phyloP scores from a whole-genome alignment of 2,797 vertebrate genomes.

The Oreortyx pictus region DNA sequence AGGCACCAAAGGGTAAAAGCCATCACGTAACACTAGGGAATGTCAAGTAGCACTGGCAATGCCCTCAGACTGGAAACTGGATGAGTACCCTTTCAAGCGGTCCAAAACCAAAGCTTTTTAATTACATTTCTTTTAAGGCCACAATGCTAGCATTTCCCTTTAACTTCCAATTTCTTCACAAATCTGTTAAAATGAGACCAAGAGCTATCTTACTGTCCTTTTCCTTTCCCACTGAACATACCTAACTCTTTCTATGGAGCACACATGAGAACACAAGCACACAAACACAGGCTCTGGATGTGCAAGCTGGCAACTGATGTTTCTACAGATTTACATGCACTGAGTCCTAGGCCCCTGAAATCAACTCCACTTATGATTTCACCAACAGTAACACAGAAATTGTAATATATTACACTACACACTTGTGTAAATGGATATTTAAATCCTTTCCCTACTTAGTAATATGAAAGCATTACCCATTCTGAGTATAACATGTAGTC shows the following conservation, averaged over 20 bases:
- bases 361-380: not conserved
- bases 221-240: not conserved
- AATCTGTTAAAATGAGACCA: not conserved
- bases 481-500: not conserved
- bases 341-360: not conserved
- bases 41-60: not conserved
- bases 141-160: not conserved
- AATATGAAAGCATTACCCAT: not conserved
- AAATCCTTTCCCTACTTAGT: not conserved
- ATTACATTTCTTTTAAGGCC: not conserved
- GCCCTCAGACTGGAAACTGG: not conserved
- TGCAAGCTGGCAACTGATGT: not conserved
- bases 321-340: not conserved
- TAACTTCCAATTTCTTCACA: not conserved
- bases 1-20: not conserved
- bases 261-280: not conserved
- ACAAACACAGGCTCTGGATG: not conserved
- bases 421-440: not conserved
- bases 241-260: not conserved
- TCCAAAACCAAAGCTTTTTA: not conserved
- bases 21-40: not conserved
- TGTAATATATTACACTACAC: not conserved
- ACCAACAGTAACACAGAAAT: not conserved
- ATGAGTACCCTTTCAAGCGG: not conserved
- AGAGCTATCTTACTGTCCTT: not conserved